Evolutionary conservation across 2,797 vertebrate species (phyloP), one percentile per base, ranked within the genome.

Genomic region (Fundulus diaphanus): DNA sequence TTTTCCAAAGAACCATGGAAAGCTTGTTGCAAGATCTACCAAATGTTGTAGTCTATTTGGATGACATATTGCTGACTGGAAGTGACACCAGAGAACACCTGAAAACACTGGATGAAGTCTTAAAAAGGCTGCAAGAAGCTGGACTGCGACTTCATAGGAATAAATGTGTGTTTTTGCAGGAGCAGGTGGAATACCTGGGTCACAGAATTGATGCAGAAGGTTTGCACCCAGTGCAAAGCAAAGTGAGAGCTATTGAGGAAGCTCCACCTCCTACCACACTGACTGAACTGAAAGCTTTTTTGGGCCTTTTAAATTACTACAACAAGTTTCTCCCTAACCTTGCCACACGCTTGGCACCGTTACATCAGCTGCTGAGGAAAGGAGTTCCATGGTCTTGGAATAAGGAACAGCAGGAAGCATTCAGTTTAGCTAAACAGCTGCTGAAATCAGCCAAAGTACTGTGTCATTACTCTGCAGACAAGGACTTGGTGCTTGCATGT

Each of bases 401-500:
- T 5, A 37, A 63, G 1, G 8, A 51, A 5, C 70, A 72, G 18
- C 22, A 73, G 5, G 31, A 31, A 18, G 31, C 70, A 1, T 78
- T 78, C 9, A 2, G 29, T 1, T 31, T 31, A 1, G 18, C 44
- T 0, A 78, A 73, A n/a, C 7, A 3, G 0, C 9, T 69, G 4
- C 3, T 76, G 31, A 49, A 69, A 1, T 29, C 66, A 46, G 29
- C 52, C 5, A 15, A 59, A 13, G 42, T 70, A 16, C 27, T 70
- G 27, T 4, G 20, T 7, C 74, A 70, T 37, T 61, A 61, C 33
- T 48, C 7, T 11, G 29, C 59, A 49, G 54, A 48, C 0, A 79
- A 75, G 27, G 69, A 82, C 13, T 29, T 80, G 0, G 31, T 15
- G 1, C 67, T 85, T 0, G 74, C 74, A 9, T 87, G 77, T 8